Base-by-base conservation (phyloP, 2,113 vertebrate species). In the Emydura subglobosa region DNA sequence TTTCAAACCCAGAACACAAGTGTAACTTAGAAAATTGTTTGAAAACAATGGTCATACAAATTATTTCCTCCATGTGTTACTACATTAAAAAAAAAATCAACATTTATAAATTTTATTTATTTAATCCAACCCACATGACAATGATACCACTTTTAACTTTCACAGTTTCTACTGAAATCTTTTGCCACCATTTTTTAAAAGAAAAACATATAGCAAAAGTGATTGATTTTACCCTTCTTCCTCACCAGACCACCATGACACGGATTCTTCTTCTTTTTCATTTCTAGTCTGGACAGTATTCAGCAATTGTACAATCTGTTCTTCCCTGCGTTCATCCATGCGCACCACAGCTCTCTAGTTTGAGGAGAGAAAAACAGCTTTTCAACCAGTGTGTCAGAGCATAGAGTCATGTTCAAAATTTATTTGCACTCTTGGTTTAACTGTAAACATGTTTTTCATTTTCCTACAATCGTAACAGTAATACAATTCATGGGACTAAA, bases 241-340 rank as follows among this genome's bases (percentile, higher is more conserved):
- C 47, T 99, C 98, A 27, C 96, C 97, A n/a, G 97, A 98, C 98
- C 98, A 98, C 98, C 98, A 98, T 83, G 98, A 98, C 93, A 99
- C 98, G 0, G 98, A 96, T 47, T 98, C 98, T 79, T 96, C 96
- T 25, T 98, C 98, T 72, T 97, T 98, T 8, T 98, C 98, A 42
- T 49, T 98, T 51, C 92, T 97, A 1, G 97, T 95, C 92, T 99
- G 99, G 81, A 99, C 99, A 1, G 98, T 98, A 81, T 98, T 99
- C 29, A 99, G 98, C 57, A 99, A 98, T 92, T 99, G 98, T 74
- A 99, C 99, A 68, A 99, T 99, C 19, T 99, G 99, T 91, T 99
- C 98, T 96, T 99, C 99, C 96, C 99, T 97, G 50, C 98, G 98
- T 91, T 99, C 99, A 89, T 99, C 99, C 99, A 99, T 99, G 34